Evolutionary conservation across 64 coral and sea anemone species (phyloP).

Genomic region (Dendronephthya gigantea): DNA sequence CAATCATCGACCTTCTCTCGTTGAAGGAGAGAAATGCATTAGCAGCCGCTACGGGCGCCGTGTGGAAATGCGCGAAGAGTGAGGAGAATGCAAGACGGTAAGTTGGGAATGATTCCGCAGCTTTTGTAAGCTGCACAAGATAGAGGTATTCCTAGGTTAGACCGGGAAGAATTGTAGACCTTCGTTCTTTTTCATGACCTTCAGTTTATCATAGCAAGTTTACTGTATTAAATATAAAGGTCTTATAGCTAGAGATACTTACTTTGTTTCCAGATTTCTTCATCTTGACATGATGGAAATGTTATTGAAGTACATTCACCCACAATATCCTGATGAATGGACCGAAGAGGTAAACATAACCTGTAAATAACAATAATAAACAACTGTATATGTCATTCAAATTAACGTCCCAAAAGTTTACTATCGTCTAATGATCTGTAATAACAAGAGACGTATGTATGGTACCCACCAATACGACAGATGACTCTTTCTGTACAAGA

Average conservation of each 20-base stretch:
- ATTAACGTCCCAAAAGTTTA: no score
- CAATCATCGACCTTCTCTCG: conserved; percentile 57
- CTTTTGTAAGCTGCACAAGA: no score
- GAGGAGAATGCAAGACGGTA: conserved; percentile 59
- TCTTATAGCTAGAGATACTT: not conserved
- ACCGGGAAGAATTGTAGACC: no score
- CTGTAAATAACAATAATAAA: not conserved
- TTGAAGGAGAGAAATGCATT: conserved; percentile 49
- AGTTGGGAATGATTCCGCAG: no score
- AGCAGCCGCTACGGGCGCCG: conserved; percentile 60
- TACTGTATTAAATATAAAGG: not conserved
- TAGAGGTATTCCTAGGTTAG: no score
- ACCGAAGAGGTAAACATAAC: not conserved
- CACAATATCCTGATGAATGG: conserved; percentile 8
- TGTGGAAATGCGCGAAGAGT: conserved; percentile 84
- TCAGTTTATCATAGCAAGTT: no score
- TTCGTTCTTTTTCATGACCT: no score
- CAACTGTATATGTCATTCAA: not conserved
- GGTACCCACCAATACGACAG: no score
- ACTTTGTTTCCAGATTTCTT: conserved; percentile 33
- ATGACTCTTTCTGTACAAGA: no score
- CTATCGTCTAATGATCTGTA: no score
- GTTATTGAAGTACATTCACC: conserved; percentile 38
- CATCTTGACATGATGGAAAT: conserved; percentile 27
- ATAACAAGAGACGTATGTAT: no score